Evolutionary conservation across 2,888 invertebrate genomes (phyloP), one percentile per base, ranked within the genome.

Genomic region (Cheilosia pagana): DNA sequence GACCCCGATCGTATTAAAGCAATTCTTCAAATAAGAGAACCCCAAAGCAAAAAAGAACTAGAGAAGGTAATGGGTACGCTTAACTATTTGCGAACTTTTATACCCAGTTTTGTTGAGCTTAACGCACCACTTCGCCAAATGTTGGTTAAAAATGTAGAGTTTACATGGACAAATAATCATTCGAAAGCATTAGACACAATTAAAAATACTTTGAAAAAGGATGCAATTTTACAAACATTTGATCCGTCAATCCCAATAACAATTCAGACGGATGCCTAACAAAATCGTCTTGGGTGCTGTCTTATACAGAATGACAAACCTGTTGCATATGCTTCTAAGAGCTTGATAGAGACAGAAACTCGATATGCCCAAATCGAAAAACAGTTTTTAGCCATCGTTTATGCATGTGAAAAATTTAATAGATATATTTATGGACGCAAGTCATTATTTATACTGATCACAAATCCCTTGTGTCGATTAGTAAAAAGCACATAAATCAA

Each of bases 21-120:
- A 23, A 76, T 76, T 21, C 28, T 50, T 55, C 53, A 53, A 45
- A 41, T 88, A 41, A 71, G 76, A 25, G 52, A 65, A 14, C 88
- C 88, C 19, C 70, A 87, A 53, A 83, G 87, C 85, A 87, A 87
- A 87, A 88, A 88, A 81, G 74, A 88, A 41, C 41, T 89, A n/a
- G 76, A 88, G 74, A 87, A 74, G 35, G 68, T 89, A 21, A 78
- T 89, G 50, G 89, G 88, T 6, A 89, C 89, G 88, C 23, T 85
- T 14, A 87, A 87, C 50, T 87, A 86, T 52, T 70, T 83, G 48
- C 62, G 75, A 31, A 72, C 45, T 12, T 86, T 87, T 75, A 81
- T 88, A 28, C 7, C 28, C 28, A 28, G 8, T 28, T 28, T 28
- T 28, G 28, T 8, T 28, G 28, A 28, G 28, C 28, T 79, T 48